Evolutionary conservation across 2,797 vertebrate species (phyloP).

Genomic region (Alosa sapidissima): DNA sequence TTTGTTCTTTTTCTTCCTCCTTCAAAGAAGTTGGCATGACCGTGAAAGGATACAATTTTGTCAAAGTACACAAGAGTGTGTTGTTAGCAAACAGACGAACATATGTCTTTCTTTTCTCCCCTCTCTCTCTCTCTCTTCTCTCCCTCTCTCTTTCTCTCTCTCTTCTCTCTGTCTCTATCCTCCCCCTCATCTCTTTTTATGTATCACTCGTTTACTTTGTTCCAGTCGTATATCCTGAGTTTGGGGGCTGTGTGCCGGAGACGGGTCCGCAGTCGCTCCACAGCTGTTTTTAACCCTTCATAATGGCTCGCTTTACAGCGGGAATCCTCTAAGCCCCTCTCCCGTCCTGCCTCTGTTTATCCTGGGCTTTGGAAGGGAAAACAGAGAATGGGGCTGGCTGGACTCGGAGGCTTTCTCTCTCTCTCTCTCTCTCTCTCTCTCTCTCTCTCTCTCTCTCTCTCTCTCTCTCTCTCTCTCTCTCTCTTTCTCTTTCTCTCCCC

Average conservation of each 20-base stretch:
- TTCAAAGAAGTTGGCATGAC: constrained; percentile 17
- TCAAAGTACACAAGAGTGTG: constrained; percentile 11
- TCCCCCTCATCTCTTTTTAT: constrained; percentile 19
- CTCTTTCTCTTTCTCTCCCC: neutral
- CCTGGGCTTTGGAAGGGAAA: constrained; percentile 49
- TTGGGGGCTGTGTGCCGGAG: constrained; percentile 1
- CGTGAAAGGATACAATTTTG: constrained; percentile 15
- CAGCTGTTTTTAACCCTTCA: constrained; percentile 58
- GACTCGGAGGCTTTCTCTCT: neutral
- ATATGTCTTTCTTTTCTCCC: neutral
- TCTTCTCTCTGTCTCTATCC: constrained; percentile 24
- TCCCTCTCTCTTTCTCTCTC: neutral
- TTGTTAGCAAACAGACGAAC: constrained; percentile 19
- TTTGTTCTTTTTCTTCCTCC: neutral
- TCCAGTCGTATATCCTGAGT: neutral
- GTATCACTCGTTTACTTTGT: constrained; percentile 1
- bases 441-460: neutral
- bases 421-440: neutral
- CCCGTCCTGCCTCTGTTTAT: constrained; percentile 25
- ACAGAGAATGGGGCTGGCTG: neutral
- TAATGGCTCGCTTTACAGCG: constrained; percentile 28
- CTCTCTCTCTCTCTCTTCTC: neutral
- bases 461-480: neutral
- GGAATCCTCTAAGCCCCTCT: constrained; percentile 47
- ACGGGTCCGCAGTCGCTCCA: neutral